These are phyloP conservation scores for Diarsia mendica DNA, from an alignment of 2,888 invertebrate species.

Conservation along the genomic window DNA sequence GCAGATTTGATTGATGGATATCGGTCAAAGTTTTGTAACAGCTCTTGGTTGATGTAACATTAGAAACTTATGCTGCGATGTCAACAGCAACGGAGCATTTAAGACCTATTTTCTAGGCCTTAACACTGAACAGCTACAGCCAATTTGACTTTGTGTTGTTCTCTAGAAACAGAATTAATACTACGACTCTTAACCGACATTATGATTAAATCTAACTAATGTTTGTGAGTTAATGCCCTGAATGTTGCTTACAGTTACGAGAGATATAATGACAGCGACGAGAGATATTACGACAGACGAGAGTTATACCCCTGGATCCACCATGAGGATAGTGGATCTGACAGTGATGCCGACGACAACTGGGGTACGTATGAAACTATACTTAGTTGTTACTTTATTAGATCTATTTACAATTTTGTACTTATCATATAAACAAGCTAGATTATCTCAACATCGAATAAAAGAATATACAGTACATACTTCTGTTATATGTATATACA, in stretches of 20 bases:
- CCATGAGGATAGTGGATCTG: conserved; percentile 46
- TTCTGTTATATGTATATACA: background rate
- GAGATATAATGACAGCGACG: background rate
- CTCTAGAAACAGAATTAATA: background rate
- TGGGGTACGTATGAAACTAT: conserved; percentile 35
- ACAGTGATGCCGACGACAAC: conserved; percentile 45
- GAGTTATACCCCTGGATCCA: background rate
- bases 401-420: background rate
- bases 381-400: background rate
- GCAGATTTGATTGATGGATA: no score
- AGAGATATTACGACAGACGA: background rate
- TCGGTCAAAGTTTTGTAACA: no score
- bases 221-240: background rate
- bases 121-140: background rate
- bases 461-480: conserved; percentile 10
- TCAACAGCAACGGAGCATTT: background rate
- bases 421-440: background rate
- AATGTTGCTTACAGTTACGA: conserved; percentile 31
- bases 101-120: background rate
- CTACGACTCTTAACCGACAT: background rate
- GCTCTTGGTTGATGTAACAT: no score
- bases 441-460: background rate
- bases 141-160: background rate
- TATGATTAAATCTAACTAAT: background rate
- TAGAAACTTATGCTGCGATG: background rate